Evolutionary conservation across 2,113 vertebrate genomes (phyloP).

Genomic region (Siniperca knerii): DNA sequence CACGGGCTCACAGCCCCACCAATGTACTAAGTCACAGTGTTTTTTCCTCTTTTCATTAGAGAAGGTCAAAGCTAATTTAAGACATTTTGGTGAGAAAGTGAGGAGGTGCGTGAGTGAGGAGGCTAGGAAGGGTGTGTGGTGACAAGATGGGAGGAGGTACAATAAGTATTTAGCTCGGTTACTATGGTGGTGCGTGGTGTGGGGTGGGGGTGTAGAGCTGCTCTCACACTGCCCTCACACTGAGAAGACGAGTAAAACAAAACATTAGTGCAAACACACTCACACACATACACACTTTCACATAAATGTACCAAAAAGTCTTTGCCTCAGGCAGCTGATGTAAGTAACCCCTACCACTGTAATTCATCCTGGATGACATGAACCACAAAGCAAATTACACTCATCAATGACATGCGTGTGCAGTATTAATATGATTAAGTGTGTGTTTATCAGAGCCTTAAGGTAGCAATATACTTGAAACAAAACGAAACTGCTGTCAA

Average conservation of each 20-base stretch:
- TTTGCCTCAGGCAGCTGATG: constrained; percentile 31
- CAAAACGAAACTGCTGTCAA: constrained; percentile 37
- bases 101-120: constrained; percentile 16
- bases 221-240: constrained; percentile 42
- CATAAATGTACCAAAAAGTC: neutral
- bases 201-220: constrained; percentile 5
- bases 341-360: constrained; percentile 34
- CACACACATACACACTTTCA: neutral
- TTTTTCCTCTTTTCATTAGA: constrained; percentile 72
- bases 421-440: constrained; percentile 37
- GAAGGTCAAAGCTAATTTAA: constrained; percentile 81
- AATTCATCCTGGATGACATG: constrained; percentile 40
- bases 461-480: constrained; percentile 38
- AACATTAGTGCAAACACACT: neutral
- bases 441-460: constrained; percentile 17
- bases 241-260: constrained; percentile 50
- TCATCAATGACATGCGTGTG: constrained; percentile 37
- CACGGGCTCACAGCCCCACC: constrained; percentile 34
- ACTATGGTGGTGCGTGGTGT: no score
- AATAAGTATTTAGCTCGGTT: no score
- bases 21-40: constrained; percentile 50
- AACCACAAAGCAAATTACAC: constrained; percentile 45
- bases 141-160: no score
- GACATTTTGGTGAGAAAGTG: constrained; percentile 53
- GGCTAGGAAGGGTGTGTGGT: no score